Percentiles rank a stretch among this genome's conserved stretches.
Conservation (phyloP, 2,888 invertebrate species). For the Suillia variegata region DNA sequence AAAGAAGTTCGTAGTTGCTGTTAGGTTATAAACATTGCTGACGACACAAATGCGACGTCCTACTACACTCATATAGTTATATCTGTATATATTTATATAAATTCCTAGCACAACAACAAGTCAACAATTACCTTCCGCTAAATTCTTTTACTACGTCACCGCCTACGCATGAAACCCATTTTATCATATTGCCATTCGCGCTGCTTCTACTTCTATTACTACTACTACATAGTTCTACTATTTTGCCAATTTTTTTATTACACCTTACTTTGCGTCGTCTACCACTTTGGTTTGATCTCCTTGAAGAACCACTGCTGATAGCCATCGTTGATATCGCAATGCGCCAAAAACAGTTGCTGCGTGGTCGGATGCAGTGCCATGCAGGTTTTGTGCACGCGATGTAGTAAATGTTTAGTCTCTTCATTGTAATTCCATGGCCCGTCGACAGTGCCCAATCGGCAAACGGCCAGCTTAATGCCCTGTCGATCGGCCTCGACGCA, state of each 20-base stretch:
- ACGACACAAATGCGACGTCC: too few species aligned
- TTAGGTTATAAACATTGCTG: too few species aligned
- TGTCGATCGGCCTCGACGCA: slow-evolving; percentile 90
- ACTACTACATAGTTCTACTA: neutral
- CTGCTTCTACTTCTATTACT: neutral
- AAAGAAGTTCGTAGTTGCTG: too few species aligned
- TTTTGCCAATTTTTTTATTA: slow-evolving; percentile 14
- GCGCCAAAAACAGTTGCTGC: slow-evolving; percentile 75
- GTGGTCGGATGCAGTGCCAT: slow-evolving; percentile 83
- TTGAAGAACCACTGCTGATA: slow-evolving; percentile 89
- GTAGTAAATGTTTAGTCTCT: slow-evolving; percentile 73
- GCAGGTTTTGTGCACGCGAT: slow-evolving; percentile 80
- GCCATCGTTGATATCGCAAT: slow-evolving; percentile 84
- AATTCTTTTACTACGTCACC: neutral
- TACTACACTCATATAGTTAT: too few species aligned
- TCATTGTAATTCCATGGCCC: slow-evolving; percentile 95
- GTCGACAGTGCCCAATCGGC: slow-evolving; percentile 88
- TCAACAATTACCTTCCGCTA: neutral
- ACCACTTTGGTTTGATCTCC: slow-evolving; percentile 73
- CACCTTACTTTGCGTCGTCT: slow-evolving; percentile 19
- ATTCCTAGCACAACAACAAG: neutral
- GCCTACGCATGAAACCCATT: slow-evolving; percentile 42
- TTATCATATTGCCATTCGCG: slow-evolving; percentile 13
- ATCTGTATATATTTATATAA: too few species aligned
- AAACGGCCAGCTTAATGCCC: slow-evolving; percentile 87